Evolutionary conservation across 2,888 invertebrate species (phyloP), one percentile per base, ranked within the genome.

Genomic region (Nemapogon koenigi): DNA sequence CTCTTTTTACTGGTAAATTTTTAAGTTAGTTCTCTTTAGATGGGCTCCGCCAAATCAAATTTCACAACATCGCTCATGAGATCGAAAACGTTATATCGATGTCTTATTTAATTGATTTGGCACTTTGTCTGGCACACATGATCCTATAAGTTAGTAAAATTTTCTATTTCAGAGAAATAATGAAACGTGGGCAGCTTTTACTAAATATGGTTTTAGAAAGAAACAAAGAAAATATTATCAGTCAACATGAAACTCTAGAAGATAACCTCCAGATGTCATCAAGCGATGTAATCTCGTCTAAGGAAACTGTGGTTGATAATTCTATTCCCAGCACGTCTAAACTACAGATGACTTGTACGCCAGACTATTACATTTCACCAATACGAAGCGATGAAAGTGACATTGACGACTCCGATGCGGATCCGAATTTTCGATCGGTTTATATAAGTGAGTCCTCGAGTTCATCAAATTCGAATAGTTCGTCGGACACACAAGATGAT

Each of bases 361-460:
- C 13, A 28, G 11, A 7, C 8, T 28, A 28, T 28, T 28, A 36
- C 27, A 36, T 36, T 36, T 36, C 27, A 36, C 36, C 27, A 36
- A 36, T 36, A 15, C 36, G 27, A 14, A 36, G 27, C 16, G 36
- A 27, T 15, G 26, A 36, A 36, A 36, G 36, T 36, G 36, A 36
- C n/a, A 27, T 36, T 36, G 36, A 36, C 16, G 27, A 36, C 27
- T 36, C 36, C 14, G 36, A 36, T 27, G 16, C 13, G 14, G 36
- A 36, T 36, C 27, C 26, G 4, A 36, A 36, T 36, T 36, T 36
- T 6, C 16, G 27, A 27, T 16, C 27, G 27, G 28, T 28, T 28
- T 11, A 7, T 11, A 28, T 8, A 28, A 28, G 28, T 28, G 11
- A 11, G 7, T 8, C 7, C 28, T 28, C 28, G 28, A 28, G 28